Base-by-base conservation (phyloP, 1,140 invertebrate species). In the Apis cerana region DNA sequence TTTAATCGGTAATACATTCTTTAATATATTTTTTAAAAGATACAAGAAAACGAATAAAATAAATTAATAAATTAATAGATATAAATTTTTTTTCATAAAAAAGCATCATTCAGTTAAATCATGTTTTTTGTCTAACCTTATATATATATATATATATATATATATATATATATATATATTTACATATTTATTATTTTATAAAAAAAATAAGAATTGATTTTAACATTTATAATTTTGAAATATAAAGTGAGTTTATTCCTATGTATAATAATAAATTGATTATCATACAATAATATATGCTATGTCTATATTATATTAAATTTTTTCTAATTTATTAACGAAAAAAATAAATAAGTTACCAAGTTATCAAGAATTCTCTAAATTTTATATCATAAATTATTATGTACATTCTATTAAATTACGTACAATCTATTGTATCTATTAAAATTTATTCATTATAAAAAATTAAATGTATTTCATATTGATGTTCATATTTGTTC, bases 241-340 rank as follows among this genome's bases (percentile, higher is more conserved):
- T 62, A 48, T 58, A 79, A 62, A 23, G 13, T 4, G 48, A 33
- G 27, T 9, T 19, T 2, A 1, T 62, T 19, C 43, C 7, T 3
- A 27, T 1, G 50, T 50, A 80, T 80, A 68, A 52, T 52, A 75
- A 81, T 21, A 19, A 68, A 7, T 8, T 27, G 13, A 78, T 75
- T 61, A 68, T 62, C 54, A 52, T 68, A 33, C 43, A 21, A 33
- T 54, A 70, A n/a, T 8, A 4, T 8, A 21, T 19, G 15, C 11
- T 43, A 71, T 54, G 59, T 48, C 65, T 54, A 56, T 72, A 0
- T 43, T 64, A 54, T 27, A 52, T 54, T 62, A 54, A 80, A 65
- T 56, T 21, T 15, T 48, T 27, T 12, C 59, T 15, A 56, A 67
- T 27, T 2, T 19, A 43, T 43, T n/a, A n/a, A 43, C 5, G 33